A percentile compares a stretch with the other conserved stretches of the same genome.
Conservation (phyloP, 1,140 invertebrate genomes). For the Hesperophylax magnus region DNA sequence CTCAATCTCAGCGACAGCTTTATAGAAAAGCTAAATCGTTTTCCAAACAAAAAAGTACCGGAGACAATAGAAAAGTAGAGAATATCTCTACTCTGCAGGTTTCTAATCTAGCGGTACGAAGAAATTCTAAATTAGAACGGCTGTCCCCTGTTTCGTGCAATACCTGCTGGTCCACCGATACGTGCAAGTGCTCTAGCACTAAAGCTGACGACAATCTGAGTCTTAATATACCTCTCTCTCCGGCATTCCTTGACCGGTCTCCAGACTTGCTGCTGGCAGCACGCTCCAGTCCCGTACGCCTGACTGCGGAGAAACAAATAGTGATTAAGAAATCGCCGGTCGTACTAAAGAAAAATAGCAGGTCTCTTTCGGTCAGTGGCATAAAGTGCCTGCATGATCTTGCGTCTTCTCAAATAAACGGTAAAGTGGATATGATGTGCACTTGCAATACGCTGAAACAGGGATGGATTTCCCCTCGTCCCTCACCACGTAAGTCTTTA, state of each 20-base stretch:
- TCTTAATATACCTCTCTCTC: slow-evolving; percentile 44
- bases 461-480: slow-evolving; percentile 46
- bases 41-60: slow-evolving; percentile 47
- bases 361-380: slow-evolving; percentile 27
- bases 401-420: slow-evolving; percentile 14
- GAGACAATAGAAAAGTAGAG: slow-evolving; percentile 45
- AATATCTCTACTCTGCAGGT: slow-evolving; percentile 39
- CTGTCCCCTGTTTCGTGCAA: slow-evolving; percentile 43
- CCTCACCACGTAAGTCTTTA: slow-evolving; percentile 45
- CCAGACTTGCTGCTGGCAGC: slow-evolving; percentile 32
- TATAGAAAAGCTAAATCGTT: slow-evolving; percentile 50
- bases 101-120: slow-evolving; percentile 17
- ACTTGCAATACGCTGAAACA: slow-evolving; percentile 45
- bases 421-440: slow-evolving; percentile 46
- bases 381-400: slow-evolving; percentile 39
- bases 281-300: slow-evolving; percentile 46
- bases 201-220: slow-evolving; percentile 42
- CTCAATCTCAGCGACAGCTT: slow-evolving; percentile 49
- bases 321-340: slow-evolving; percentile 46
- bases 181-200: slow-evolving; percentile 41
- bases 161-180: slow-evolving; percentile 49
- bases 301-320: slow-evolving; percentile 28
- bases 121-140: slow-evolving; percentile 44
- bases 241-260: slow-evolving; percentile 15
- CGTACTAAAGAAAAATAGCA: slow-evolving; percentile 29